Conservation (phyloP, 2,888 invertebrate genomes). For the Andrena dorsata region DNA sequence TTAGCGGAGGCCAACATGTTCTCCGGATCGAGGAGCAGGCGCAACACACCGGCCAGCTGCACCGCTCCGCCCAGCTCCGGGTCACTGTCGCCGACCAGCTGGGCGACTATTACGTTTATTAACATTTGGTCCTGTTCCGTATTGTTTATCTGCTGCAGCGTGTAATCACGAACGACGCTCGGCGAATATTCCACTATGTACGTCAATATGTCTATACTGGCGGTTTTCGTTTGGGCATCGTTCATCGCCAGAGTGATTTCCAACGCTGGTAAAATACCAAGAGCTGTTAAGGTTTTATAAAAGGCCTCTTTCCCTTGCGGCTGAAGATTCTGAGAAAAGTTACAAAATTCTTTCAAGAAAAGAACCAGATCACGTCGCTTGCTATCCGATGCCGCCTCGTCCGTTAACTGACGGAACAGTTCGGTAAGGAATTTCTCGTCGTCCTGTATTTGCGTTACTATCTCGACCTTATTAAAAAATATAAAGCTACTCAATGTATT, state of each 20-base stretch:
- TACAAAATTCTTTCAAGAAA: conserved; percentile 99
- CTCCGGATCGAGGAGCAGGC: conserved; percentile 97
- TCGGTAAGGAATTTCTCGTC: conserved; percentile 98
- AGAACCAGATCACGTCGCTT: conserved; percentile 97
- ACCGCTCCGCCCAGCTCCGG: conserved; percentile 99
- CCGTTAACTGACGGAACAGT: conserved; percentile 96
- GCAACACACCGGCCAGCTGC: conserved; percentile 97
- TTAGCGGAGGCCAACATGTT: conserved; percentile 97
- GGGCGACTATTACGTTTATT: conserved; percentile 98
- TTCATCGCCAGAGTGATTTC: conserved; percentile 96
- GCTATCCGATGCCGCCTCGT: conserved; percentile 93
- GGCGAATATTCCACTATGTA: conserved; percentile 99
- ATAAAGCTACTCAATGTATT: conserved; percentile 99
- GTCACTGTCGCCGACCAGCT: conserved; percentile 98
- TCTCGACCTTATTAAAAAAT: conserved; percentile 99
- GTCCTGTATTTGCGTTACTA: conserved; percentile 98
- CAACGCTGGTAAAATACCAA: conserved; percentile 95
- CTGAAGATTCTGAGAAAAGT: conserved; percentile 99
- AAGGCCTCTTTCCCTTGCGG: conserved; percentile 98
- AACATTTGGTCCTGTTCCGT: conserved; percentile 97
- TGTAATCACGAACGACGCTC: conserved; percentile 98
- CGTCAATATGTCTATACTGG: conserved; percentile 98
- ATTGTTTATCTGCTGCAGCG: conserved; percentile 95
- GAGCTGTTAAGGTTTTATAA: conserved; percentile 96
- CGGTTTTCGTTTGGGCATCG: conserved; percentile 97